Percentiles rank a stretch among this genome's conserved stretches.
These are phyloP conservation scores for Neocrepidodera transversa DNA, from an alignment of 2,888 invertebrate species.

Conservation along the genomic window DNA sequence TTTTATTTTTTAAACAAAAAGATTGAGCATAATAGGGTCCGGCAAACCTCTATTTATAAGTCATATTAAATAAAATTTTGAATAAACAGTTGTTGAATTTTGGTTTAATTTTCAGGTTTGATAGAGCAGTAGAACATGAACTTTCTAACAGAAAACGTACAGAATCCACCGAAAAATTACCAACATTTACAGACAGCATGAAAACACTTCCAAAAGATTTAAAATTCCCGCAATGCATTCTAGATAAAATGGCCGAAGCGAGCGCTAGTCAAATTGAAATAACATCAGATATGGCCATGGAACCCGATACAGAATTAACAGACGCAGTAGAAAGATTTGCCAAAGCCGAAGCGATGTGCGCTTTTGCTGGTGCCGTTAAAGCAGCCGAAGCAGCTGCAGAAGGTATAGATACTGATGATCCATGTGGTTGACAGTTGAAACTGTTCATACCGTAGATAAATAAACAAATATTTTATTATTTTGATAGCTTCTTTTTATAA, in stretches of 20 bases:
- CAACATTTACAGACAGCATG: constrained; percentile 23
- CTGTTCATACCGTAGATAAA: background rate
- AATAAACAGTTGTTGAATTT: no score
- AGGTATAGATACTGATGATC: constrained; percentile 23
- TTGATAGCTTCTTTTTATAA: background rate
- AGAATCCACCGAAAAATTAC: background rate
- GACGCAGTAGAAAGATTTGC: constrained; percentile 60
- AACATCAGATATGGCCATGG: constrained; percentile 44
- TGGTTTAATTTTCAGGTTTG: constrained; percentile 49
- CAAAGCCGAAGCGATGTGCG: constrained; percentile 59
- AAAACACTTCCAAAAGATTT: constrained; percentile 31
- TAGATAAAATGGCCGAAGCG: constrained; percentile 49
- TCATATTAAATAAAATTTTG: no score
- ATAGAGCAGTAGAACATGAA: constrained; percentile 51
- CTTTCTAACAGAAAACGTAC: constrained; percentile 44
- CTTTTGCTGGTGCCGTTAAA: constrained; percentile 59
- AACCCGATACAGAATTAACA: constrained; percentile 56
- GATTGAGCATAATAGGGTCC: no score
- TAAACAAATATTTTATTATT: background rate
- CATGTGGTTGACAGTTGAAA: background rate
- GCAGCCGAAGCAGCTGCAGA: constrained; percentile 61
- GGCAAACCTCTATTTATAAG: no score
- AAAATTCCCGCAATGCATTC: constrained; percentile 34
- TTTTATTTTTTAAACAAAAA: no score
- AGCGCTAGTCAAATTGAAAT: constrained; percentile 54